These are phyloP conservation scores for Cebidichthys violaceus DNA, from an alignment of 2,113 vertebrate species.

Conservation along the genomic window DNA sequence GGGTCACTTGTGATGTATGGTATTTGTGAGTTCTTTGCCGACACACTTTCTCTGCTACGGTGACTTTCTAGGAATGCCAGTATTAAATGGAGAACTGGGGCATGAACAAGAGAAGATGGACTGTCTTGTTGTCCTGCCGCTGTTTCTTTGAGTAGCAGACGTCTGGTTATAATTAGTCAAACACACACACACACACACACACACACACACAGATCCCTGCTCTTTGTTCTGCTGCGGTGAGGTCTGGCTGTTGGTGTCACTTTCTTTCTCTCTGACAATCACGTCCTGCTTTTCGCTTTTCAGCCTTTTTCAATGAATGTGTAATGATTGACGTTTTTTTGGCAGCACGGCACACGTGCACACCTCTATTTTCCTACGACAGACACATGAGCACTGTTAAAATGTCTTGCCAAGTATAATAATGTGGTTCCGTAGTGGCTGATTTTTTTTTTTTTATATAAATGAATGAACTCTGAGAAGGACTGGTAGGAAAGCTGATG, in stretches of 20 bases:
- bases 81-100: slow-evolving; percentile 7
- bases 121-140: slow-evolving; percentile 38
- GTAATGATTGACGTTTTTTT: slow-evolving; percentile 18
- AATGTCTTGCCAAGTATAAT: slow-evolving; percentile 14
- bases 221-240: slow-evolving; percentile 59
- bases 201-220: slow-evolving; percentile 19
- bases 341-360: neutral
- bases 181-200: slow-evolving; percentile 6
- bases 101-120: slow-evolving; percentile 31
- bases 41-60: neutral
- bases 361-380: slow-evolving; percentile 30
- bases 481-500: neutral
- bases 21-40: neutral
- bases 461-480: slow-evolving; percentile 25
- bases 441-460: slow-evolving; percentile 27
- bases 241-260: slow-evolving; percentile 41
- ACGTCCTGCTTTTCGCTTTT: slow-evolving; percentile 15
- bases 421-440: slow-evolving; percentile 17
- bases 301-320: slow-evolving; percentile 35
- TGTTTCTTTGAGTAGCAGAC: slow-evolving; percentile 23
- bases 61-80: slow-evolving; percentile 43
- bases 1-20: neutral
- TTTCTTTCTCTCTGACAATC: slow-evolving; percentile 53
- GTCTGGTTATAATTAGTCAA: slow-evolving; percentile 64
- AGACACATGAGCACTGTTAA: slow-evolving; percentile 1